Evolutionary conservation across 23 tunicate genomes (phyloP), one percentile per base, ranked within the genome.

Genomic region (Phallusia fumigata): DNA sequence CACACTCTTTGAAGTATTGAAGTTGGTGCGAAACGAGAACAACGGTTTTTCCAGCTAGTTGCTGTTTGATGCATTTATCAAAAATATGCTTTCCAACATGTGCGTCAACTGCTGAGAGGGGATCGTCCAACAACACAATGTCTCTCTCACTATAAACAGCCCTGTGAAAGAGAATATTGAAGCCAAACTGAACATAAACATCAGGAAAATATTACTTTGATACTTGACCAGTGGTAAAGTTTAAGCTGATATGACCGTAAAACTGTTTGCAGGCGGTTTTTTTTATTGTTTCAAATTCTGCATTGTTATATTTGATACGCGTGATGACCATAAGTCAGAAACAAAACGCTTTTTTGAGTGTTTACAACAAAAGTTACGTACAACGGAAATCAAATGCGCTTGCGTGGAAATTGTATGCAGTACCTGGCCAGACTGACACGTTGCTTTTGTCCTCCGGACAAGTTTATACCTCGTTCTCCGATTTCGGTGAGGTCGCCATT

Each of bases 391-490:
- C 10, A 40, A 40, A 40, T 40, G 5, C 5, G 10, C 5, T 40
- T 40, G 10, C 5, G 5, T 3, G 10, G 47, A 5, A 10, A 3
- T 40, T 40, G 10, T 40, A 40, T 58, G 13, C 18, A 18, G 15
- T 6, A 94, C 98, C 98, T 86, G 22, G 99, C 99, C 76, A 97
- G 52, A 76, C 97, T 92, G 24, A 97, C 86, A 64, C 99, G 75
- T 58, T 97, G 99, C 83, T 96, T 89, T 78, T 97, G 99, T 40
- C 99, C 99, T 28, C 99, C 99, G 6, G 99, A 97, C 18, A 97
- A 51, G 78, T 97, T 97, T 78, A 97, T 86, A 32, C 99, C 99
- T 53, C 97, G 82, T 73, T 90, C 99, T 13, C 99, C 99, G 32
- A 97, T 87, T 83, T 97, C 99, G 2, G 99, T 97, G 81, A 85